Conservation (phyloP, 2,113 vertebrate species). For the Cinclus cinclus region DNA sequence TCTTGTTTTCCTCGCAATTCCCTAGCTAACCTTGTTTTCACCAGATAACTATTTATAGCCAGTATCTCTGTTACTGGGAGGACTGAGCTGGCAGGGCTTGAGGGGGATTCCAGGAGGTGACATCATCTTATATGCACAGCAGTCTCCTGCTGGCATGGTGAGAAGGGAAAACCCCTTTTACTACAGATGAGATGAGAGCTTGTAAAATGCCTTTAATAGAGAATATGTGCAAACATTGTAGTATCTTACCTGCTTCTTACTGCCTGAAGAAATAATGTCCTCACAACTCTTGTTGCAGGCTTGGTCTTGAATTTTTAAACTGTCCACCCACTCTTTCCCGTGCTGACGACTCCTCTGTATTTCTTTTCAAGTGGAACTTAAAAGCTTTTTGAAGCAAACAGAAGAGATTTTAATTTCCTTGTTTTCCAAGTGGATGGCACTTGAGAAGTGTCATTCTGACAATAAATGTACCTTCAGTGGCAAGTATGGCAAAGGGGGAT, state of each 20-base stretch:
- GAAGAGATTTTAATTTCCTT: not conserved
- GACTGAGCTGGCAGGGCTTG: constrained; percentile 62
- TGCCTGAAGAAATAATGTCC: not conserved
- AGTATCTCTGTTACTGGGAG: constrained; percentile 44
- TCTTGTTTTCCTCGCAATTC: constrained; percentile 12
- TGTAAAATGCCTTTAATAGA: constrained; percentile 17
- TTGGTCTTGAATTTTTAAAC: constrained; percentile 10
- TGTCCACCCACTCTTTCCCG: not conserved
- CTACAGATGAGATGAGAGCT: not conserved
- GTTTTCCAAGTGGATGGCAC: not conserved
- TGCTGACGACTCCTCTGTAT: not conserved
- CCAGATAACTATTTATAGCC: constrained; percentile 66
- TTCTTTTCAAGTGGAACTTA: constrained; percentile 24
- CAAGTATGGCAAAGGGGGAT: not conserved
- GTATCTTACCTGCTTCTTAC: not conserved
- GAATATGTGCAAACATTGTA: not conserved
- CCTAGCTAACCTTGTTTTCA: constrained; percentile 43
- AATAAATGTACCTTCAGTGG: not conserved
- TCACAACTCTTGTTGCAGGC: not conserved
- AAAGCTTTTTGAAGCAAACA: not conserved
- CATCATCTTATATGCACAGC: constrained; percentile 51
- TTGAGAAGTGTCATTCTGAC: not conserved
- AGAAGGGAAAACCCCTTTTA: constrained; percentile 14
- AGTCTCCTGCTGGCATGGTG: constrained; percentile 27
- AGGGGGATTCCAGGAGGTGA: constrained; percentile 73